Conservation (phyloP, 2,113 vertebrate genomes). For the Dasypus novemcinctus region DNA sequence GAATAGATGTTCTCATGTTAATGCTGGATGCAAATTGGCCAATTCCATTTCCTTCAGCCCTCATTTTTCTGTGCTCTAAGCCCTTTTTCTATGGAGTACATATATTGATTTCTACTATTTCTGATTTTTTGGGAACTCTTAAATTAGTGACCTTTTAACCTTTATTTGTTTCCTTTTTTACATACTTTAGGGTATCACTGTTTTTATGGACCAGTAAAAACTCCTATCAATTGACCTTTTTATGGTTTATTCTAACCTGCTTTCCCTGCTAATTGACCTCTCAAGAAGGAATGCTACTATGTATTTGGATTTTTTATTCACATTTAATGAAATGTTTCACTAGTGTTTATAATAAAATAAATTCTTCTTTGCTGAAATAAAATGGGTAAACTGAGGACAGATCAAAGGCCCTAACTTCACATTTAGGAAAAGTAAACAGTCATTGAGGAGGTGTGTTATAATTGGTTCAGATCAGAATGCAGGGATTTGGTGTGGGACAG, state of each 20-base stretch:
- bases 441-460: background rate
- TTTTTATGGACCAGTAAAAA: background rate
- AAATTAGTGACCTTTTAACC: background rate
- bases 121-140: background rate
- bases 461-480: background rate
- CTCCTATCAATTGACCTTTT: background rate
- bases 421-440: background rate
- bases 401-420: background rate
- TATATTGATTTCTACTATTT: background rate
- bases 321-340: conserved; percentile 35
- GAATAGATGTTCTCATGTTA: background rate
- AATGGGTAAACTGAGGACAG: background rate
- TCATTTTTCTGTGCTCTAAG: background rate
- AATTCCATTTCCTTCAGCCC: background rate
- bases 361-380: conserved; percentile 23
- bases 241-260: background rate
- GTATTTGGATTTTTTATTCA: conserved; percentile 7
- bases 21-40: background rate
- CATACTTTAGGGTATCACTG: background rate
- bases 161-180: background rate
- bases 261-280: background rate
- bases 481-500: background rate
- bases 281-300: background rate
- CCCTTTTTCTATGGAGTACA: background rate
- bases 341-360: conserved; percentile 9